Base-by-base conservation (phyloP, 1,140 invertebrate species). In the Cherax destructor region DNA sequence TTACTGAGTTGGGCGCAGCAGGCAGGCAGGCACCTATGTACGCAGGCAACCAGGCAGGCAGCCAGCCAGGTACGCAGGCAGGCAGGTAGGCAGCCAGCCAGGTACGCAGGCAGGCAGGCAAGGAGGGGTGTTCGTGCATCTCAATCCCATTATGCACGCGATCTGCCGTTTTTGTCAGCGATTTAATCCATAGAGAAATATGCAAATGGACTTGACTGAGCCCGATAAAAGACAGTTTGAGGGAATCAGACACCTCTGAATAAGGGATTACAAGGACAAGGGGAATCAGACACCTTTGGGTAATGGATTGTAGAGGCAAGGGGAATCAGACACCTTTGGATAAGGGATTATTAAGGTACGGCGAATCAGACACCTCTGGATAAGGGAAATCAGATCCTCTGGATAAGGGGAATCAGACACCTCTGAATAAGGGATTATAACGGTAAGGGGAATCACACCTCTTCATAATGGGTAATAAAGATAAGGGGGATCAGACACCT, bases 131-230 rank as follows among this genome's bases (percentile, higher is more conserved):
- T 30, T 74, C 69, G 69, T 74, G 69, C 69, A 74, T 74, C n/a
- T 30, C 69, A 74, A 74, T 74, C 69, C 69, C n/a, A 30, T 74
- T 74, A 30, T 74, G 69, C 69, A 74, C 69, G 69, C 69, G 24
- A 74, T 11, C 69, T 74, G 24, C 30, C 69, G 69, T 74, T 74
- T 74, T 74, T 74, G 69, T 74, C 69, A 74, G n/a, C n/a, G n/a
- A 74, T 74, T 74, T 74, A 74, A 74, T 74, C 69, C 69, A 74
- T 74, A 74, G 69, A 74, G 69, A 74, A 74, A 74, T 74, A 74
- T 74, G 69, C 69, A 74, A 74, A 74, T 74, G 69, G 69, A 74
- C n/a, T 74, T 30, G 16, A 11, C 9, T 7, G 69, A 74, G 21
- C 30, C 69, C 69, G 24, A 74, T 74, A 74, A 30, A 41, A 74